phyloP scores from a whole-genome alignment of 2,113 vertebrate genomes.

The Cebidichthys violaceus region DNA sequence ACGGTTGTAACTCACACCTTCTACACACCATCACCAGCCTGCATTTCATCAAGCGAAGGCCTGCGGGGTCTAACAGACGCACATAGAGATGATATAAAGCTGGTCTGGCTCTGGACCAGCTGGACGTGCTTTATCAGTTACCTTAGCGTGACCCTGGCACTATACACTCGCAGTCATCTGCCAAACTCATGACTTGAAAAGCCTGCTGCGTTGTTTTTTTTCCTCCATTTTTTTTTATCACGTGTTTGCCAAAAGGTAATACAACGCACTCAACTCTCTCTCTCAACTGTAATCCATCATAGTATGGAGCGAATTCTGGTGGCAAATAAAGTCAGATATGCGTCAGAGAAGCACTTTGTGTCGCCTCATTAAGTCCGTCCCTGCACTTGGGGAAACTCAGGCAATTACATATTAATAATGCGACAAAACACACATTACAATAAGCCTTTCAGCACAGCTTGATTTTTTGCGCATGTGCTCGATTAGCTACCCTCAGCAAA shows the following conservation, averaged over 20 bases:
- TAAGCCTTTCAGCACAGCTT: constrained; percentile 38
- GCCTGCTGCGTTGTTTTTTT: constrained; percentile 48
- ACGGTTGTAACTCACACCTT: constrained; percentile 38
- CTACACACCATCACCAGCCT: constrained; percentile 30
- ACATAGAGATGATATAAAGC: constrained; percentile 41
- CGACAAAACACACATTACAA: constrained; percentile 55
- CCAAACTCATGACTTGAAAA: constrained; percentile 63
- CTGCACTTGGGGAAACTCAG: constrained; percentile 18
- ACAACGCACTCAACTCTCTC: constrained; percentile 33
- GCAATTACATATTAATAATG: constrained; percentile 52
- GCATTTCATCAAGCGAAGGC: constrained; percentile 61
- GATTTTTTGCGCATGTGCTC: constrained; percentile 39
- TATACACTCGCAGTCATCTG: constrained; percentile 32
- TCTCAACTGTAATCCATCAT: constrained; percentile 58
- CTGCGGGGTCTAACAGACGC: constrained; percentile 46
- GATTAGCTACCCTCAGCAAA: constrained; percentile 60
- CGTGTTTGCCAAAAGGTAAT: constrained; percentile 64
- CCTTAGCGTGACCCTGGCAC: constrained; percentile 63
- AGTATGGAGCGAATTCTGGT: constrained; percentile 49
- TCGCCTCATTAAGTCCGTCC: constrained; percentile 33
- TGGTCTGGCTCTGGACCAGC: constrained; percentile 65
- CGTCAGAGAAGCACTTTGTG: constrained; percentile 20
- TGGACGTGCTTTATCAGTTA: constrained; percentile 54
- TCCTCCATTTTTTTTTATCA: not conserved
- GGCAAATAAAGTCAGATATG: constrained; percentile 29